phyloP scores from a whole-genome alignment of 2,888 invertebrate genomes.

The Acrobasis repandana region DNA sequence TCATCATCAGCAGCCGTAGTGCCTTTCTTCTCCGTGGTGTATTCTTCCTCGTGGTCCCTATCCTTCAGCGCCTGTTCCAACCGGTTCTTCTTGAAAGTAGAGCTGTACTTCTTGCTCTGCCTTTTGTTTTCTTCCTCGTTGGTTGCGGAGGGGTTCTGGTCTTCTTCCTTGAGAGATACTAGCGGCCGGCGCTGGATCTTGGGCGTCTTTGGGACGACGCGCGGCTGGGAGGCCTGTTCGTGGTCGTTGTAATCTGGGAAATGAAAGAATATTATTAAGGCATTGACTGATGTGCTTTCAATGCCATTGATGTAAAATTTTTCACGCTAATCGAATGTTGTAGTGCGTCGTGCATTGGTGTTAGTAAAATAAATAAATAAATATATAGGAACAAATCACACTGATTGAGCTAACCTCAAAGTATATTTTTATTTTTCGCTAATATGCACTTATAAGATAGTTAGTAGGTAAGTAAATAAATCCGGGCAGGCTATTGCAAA shows the following conservation, averaged over 20 bases:
- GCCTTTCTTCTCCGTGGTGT: conserved; percentile 56
- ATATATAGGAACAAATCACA: too few species aligned
- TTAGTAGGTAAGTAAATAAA: too few species aligned
- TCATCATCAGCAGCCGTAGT: conserved; percentile 44
- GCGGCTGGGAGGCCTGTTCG: conserved; percentile 48
- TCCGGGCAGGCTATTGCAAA: too few species aligned
- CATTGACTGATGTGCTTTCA: too few species aligned
- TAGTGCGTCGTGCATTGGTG: too few species aligned
- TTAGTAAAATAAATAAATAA: too few species aligned
- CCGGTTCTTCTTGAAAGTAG: conserved; percentile 70
- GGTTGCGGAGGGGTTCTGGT: conserved; percentile 71
- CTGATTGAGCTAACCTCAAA: too few species aligned
- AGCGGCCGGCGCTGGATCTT: conserved; percentile 66
- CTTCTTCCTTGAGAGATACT: conserved; percentile 55
- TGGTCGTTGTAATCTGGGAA: conserved; percentile 61
- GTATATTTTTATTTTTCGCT: too few species aligned
- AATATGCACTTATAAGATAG: too few species aligned
- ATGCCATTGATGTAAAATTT: too few species aligned
- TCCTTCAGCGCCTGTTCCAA: conserved; percentile 60
- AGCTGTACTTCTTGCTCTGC: conserved; percentile 76
- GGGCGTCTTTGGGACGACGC: conserved; percentile 38
- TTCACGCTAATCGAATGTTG: too few species aligned
- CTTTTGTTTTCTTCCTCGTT: conserved; percentile 72
- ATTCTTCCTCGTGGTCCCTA: conserved; percentile 46
- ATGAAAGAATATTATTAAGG: not conserved